A percentile compares a stretch with the other conserved stretches of the same genome.
Conservation (phyloP, 2,888 invertebrate species). For the Hyposoter didymator region DNA sequence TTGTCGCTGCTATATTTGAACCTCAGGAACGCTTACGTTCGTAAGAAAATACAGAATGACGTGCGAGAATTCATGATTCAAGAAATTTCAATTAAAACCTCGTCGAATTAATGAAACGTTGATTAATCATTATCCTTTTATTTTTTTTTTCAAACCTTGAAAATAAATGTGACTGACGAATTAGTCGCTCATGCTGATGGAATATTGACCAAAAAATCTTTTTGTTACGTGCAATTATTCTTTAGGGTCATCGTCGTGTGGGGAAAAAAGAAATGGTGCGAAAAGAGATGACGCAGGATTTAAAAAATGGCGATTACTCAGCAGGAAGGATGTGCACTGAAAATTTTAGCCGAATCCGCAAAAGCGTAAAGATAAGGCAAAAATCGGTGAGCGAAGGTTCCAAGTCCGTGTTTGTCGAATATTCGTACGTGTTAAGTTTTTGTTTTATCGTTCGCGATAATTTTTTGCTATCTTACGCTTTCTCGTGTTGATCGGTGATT, state of each 20-base stretch:
- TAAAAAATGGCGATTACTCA: neutral
- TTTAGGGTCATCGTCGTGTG: neutral
- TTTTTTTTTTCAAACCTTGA: neutral
- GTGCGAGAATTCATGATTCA: neutral
- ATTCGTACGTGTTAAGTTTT: conserved; percentile 39
- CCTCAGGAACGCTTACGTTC: conserved; percentile 46
- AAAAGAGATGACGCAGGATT: neutral
- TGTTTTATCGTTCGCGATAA: neutral
- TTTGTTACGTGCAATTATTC: neutral
- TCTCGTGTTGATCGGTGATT: neutral
- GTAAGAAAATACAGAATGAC: neutral
- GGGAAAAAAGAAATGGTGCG: neutral
- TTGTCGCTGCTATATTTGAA: conserved; percentile 72
- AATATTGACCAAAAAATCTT: neutral
- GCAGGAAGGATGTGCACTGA: neutral
- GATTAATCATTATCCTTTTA: neutral
- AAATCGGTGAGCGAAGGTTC: conserved; percentile 44
- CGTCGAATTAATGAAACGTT: neutral
- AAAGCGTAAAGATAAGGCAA: neutral
- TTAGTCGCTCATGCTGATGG: too few species aligned
- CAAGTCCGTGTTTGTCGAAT: conserved; percentile 37
- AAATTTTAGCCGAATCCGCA: neutral
- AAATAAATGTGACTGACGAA: too few species aligned
- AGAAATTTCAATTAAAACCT: neutral
- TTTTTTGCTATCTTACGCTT: conserved; percentile 19